Evolutionary conservation across 2,888 invertebrate genomes (phyloP), one percentile per base, ranked within the genome.

Genomic region (Oligia latruncula): DNA sequence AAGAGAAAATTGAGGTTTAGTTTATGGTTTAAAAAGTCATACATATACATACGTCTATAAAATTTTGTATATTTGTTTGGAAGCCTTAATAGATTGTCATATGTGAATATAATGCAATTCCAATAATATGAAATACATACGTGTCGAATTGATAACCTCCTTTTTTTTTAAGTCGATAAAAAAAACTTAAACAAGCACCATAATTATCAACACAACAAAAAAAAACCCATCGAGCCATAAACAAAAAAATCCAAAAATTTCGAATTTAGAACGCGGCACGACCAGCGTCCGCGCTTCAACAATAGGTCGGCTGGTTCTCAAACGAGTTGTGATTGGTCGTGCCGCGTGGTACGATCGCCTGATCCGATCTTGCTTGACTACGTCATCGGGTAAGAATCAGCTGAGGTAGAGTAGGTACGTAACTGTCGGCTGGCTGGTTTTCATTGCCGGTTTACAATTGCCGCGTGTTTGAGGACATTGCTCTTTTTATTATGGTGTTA

Each of bases 331-430:
- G 86, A 89, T 90, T 89, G 89, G 89, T 71, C 65, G 81, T 0
- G 2, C 13, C 35, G 62, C 60, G 77, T 87, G 85, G 90, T 79
- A 73, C 78, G 90, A 85, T 88, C 82, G 90, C 83, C 77, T 87
- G 80, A 79, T 87, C 81, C 82, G 79, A 84, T 81, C 64, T 78
- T 66, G 40, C 62, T 76, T 72, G 49, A 15, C 58, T 78, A 80
- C 83, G 88, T 87, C 82, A 83, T 65, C 67, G n/a, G 46, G 6
- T 15, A 9, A 13, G 17, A 78, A 84, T 83, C 88, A 89, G 89
- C 88, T 89, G 89, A 80, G 89, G 70, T 40, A 1, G 8, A 23
- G 11, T 71, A 55, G 52, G 23, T 52, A 46, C 6, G 23, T 43
- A 49, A 73, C 64, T 60, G 71, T 52, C 17, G 65, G 9, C 43